Percentiles rank a stretch among this genome's conserved stretches.
Conservation (phyloP, 2,113 vertebrate species). For the Piprites chloris region DNA sequence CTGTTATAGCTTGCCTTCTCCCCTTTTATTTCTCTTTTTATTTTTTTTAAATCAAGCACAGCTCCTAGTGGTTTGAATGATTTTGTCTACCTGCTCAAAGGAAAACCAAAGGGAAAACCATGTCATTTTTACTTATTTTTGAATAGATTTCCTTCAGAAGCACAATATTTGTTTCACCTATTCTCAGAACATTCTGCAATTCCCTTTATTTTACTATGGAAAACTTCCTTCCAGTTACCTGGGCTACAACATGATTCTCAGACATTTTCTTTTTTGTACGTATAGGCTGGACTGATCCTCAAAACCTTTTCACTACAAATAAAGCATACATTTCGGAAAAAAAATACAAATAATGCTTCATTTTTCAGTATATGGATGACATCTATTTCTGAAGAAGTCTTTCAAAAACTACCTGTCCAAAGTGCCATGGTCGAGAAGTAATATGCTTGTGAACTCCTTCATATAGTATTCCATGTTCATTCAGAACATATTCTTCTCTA, state of each 20-base stretch:
- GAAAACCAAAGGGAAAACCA: neutral
- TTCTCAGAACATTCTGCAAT: neutral
- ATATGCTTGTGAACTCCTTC: constrained; percentile 61
- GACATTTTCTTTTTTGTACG: neutral
- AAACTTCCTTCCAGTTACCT: neutral
- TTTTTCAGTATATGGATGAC: neutral
- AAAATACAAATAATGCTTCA: neutral
- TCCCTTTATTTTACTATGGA: neutral
- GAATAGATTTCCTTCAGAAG: neutral
- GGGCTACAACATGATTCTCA: neutral
- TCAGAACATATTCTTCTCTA: constrained; percentile 64
- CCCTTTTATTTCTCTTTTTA: neutral
- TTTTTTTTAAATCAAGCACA: neutral
- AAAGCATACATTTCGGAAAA: neutral
- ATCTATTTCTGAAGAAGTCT: neutral
- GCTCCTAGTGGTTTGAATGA: neutral
- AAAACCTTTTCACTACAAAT: neutral
- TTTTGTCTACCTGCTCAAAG: neutral
- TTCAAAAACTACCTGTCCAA: constrained; percentile 63
- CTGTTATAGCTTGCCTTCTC: neutral
- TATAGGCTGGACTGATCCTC: neutral
- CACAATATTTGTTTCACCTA: neutral
- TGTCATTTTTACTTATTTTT: neutral
- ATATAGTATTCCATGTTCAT: constrained; percentile 66
- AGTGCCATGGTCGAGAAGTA: constrained; percentile 58